Evolutionary conservation across 2,888 invertebrate genomes (phyloP).

Genomic region (Patella ulyssiponensis): DNA sequence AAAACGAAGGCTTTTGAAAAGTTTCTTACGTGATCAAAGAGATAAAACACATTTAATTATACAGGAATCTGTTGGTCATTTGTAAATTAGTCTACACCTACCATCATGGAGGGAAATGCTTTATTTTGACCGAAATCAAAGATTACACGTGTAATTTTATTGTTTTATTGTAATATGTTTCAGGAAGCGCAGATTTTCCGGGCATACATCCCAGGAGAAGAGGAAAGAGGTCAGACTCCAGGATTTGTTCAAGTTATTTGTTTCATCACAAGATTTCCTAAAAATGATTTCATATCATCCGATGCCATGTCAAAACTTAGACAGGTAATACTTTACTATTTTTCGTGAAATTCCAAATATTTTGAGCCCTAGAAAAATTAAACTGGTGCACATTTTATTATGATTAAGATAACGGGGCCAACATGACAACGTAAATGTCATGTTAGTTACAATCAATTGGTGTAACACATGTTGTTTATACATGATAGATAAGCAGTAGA

Average conservation of each 20-base stretch:
- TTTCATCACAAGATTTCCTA: slow-evolving; percentile 90
- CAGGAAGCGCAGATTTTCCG: slow-evolving; percentile 95
- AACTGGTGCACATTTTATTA: no score
- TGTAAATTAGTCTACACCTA: neutral
- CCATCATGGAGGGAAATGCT: neutral
- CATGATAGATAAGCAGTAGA: no score
- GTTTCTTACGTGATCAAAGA: neutral
- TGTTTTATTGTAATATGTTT: slow-evolving; percentile 51
- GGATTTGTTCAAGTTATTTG: slow-evolving; percentile 77
- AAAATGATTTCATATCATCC: slow-evolving; percentile 90
- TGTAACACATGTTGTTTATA: no score
- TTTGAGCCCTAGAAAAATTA: no score
- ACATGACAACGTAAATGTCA: no score
- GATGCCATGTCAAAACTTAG: slow-evolving; percentile 96
- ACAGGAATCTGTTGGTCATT: neutral
- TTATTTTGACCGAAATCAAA: neutral
- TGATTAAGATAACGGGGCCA: no score
- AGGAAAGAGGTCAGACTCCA: slow-evolving; percentile 86
- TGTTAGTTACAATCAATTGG: no score
- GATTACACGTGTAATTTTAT: neutral
- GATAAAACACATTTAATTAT: no score
- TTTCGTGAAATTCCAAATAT: no score
- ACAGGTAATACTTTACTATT: slow-evolving; percentile 77
- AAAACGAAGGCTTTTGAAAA: no score
- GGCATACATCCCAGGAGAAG: slow-evolving; percentile 90